phyloP scores from a whole-genome alignment of 2,888 invertebrate species.

The Melanostoma scalare region DNA sequence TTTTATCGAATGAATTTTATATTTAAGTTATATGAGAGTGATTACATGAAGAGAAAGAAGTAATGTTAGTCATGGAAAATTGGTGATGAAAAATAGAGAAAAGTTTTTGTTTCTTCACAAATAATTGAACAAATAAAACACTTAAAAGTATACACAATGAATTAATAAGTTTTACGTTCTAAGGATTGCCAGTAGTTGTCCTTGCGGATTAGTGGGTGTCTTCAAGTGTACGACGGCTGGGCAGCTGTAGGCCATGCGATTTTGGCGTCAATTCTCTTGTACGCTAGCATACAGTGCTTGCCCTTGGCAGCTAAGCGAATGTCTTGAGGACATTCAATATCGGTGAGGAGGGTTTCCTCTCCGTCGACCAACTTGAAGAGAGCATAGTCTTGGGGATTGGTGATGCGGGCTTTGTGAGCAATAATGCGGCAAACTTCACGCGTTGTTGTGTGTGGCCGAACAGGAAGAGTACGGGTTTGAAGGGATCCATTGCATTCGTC shows the following conservation, averaged over 20 bases:
- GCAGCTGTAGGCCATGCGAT: constrained; percentile 93
- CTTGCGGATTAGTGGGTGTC: constrained; percentile 31
- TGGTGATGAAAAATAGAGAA: constrained; percentile 55
- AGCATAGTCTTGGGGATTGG: constrained; percentile 98
- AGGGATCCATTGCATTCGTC: constrained; percentile 97
- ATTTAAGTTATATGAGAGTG: constrained; percentile 60
- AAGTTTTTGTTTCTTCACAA: constrained; percentile 8
- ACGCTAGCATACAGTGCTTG: constrained; percentile 95
- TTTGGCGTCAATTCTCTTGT: constrained; percentile 97
- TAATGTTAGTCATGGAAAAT: constrained; percentile 72
- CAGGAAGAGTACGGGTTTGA: constrained; percentile 94
- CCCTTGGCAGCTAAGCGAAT: constrained; percentile 88
- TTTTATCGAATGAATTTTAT: constrained; percentile 39
- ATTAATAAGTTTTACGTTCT: constrained; percentile 58
- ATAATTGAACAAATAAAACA: constrained; percentile 37
- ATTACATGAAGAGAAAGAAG: constrained; percentile 59
- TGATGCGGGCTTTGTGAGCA: constrained; percentile 96
- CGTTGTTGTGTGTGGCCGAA: constrained; percentile 95
- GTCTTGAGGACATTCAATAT: constrained; percentile 95
- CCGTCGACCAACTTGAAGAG: constrained; percentile 94
- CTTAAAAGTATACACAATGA: constrained; percentile 67
- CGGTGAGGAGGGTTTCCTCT: constrained; percentile 94
- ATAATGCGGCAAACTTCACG: constrained; percentile 96
- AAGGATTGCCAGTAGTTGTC: constrained; percentile 54
- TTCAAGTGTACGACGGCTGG: constrained; percentile 73